Percentiles rank a stretch among this genome's conserved stretches.
phyloP scores from a whole-genome alignment of 2,888 invertebrate genomes.

The Mimachlamys varia region DNA sequence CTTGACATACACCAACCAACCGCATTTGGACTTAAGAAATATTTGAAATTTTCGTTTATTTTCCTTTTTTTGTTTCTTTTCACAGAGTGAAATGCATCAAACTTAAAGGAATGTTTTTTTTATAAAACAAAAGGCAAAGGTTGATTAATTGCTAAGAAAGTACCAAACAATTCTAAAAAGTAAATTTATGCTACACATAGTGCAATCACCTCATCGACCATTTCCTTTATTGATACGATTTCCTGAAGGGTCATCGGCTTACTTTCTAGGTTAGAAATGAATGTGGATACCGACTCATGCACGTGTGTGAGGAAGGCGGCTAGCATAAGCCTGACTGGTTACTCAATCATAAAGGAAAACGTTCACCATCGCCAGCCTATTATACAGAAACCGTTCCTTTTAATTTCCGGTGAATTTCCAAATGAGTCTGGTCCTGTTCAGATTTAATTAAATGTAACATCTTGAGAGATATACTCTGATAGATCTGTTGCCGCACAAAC shows the following conservation, averaged over 20 bases:
- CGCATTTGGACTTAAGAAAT: no score
- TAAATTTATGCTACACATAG: not conserved
- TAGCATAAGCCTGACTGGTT: not conserved
- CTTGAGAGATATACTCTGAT: not conserved
- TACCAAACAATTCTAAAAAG: no score
- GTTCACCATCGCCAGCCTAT: slow-evolving; percentile 7
- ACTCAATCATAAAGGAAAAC: slow-evolving; percentile 22
- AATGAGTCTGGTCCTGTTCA: not conserved
- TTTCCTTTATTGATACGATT: not conserved
- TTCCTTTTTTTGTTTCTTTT: no score
- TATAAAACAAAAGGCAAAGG: no score
- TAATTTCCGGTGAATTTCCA: slow-evolving; percentile 23
- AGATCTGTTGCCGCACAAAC: slow-evolving; percentile 1
- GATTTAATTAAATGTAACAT: slow-evolving; percentile 29
- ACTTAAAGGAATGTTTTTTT: no score
- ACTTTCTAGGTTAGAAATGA: not conserved
- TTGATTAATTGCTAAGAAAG: no score
- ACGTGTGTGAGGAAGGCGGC: not conserved
- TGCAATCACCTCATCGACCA: not conserved
- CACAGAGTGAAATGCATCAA: no score
- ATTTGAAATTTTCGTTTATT: no score
- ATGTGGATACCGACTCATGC: no score
- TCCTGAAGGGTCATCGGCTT: not conserved
- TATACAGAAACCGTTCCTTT: not conserved
- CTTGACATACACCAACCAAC: no score